Base-by-base conservation (phyloP, 1,140 invertebrate genomes). In the Hydropsyche tenuis region DNA sequence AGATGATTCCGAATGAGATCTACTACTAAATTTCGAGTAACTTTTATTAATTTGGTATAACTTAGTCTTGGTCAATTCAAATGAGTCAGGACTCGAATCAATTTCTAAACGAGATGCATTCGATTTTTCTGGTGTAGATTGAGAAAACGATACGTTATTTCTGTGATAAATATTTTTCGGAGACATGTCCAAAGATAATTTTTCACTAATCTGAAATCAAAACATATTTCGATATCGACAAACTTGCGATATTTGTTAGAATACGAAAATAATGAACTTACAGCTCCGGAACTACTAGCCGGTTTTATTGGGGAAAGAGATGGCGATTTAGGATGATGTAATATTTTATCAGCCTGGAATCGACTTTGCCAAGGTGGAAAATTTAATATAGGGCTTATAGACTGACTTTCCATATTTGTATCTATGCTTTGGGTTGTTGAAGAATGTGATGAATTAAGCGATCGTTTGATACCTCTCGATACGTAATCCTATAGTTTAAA, bases 51-150 rank as follows among this genome's bases (percentile, higher is more conserved):
- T 16, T 16, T 65, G 46, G 20, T 25, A 20, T n/a, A 56, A 60
- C 43, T 56, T 25, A 23, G 42, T 62, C 14, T 73, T 73, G 1
- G 71, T 73, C 3, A 25, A 62, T 16, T 68, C 64, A 7, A 62
- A 69, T 4, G 63, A 2, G 45, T 73, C 70, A 7, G 70, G 66
- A 69, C 53, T 71, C n/a, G 73, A 74, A 63, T 73, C 48, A 9
- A 60, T 20, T 73, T 22, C 27, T 20, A 27, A 51, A 25, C 73
- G 68, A 4, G 64, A 72, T 22, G 25, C 48, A 25, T 30, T 1
- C 1, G 72, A 73, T 43, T 78, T 78, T 64, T 78, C 77, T 6
- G 77, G 77, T 5, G 77, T 78, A 11, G 77, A 78, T 56, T 75
- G 74, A 53, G 74, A 78, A 66, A 75, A 76, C 37, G 76, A 77